Evolutionary conservation across 1,140 invertebrate genomes (phyloP).

Genomic region (Plutomurus gul): DNA sequence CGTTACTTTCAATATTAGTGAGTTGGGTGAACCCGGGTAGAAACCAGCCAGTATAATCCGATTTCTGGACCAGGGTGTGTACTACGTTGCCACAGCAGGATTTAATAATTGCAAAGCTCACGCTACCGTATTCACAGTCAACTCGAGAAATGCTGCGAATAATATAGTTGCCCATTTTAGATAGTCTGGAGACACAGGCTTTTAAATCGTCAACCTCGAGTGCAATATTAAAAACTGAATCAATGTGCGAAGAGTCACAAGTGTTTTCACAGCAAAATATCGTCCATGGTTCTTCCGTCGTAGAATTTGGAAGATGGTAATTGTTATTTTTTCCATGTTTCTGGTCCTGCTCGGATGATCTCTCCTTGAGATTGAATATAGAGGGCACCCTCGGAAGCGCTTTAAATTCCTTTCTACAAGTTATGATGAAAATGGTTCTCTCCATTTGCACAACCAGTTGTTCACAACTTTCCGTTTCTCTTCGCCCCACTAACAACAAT

Average conservation of each 20-base stretch:
- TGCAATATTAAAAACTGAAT: constrained; percentile 62
- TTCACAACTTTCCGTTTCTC: constrained; percentile 54
- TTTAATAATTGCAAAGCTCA: constrained; percentile 59
- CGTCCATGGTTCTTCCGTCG: constrained; percentile 53
- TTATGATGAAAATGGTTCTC: constrained; percentile 58
- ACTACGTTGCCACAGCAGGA: constrained; percentile 62
- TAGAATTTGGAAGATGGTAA: not conserved
- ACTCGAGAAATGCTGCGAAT: constrained; percentile 54
- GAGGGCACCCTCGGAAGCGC: not conserved
- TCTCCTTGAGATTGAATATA: not conserved
- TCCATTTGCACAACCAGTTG: constrained; percentile 59
- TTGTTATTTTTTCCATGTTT: not conserved
- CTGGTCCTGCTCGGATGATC: too few species aligned
- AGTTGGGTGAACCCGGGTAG: constrained; percentile 58
- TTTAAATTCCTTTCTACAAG: constrained; percentile 50
- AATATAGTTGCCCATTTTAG: constrained; percentile 53
- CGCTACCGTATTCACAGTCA: constrained; percentile 56
- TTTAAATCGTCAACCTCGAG: constrained; percentile 60
- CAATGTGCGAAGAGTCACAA: constrained; percentile 44
- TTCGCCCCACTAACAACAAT: constrained; percentile 56
- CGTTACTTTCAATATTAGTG: not conserved
- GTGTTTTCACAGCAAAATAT: constrained; percentile 54
- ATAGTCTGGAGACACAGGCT: constrained; percentile 54
- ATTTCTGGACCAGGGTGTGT: constrained; percentile 61
- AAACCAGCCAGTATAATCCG: constrained; percentile 58